These are phyloP conservation scores for Nephila pilipes DNA, from an alignment of 1,140 invertebrate genomes.

Conservation along the genomic window DNA sequence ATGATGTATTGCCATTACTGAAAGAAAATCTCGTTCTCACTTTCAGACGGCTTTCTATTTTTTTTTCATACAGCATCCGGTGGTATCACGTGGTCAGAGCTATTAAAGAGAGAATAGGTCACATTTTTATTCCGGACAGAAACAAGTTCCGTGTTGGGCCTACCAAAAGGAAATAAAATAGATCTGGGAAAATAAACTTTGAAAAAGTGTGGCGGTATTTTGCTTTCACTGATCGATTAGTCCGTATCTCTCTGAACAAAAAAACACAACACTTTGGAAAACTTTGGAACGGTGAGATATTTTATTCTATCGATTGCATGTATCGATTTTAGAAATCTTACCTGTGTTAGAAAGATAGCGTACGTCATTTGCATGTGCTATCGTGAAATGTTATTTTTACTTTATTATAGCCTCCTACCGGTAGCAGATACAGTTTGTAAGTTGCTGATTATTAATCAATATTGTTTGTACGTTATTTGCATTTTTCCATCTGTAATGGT, in stretches of 20 bases:
- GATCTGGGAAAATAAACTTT: conserved; percentile 38
- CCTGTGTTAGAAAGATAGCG: too few species aligned
- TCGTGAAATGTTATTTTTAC: too few species aligned
- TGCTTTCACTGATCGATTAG: neutral
- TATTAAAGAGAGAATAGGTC: conserved; percentile 31
- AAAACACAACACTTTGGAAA: too few species aligned
- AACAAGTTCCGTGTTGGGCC: conserved; percentile 22
- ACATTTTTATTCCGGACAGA: conserved; percentile 26
- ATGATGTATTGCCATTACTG: conserved; percentile 48
- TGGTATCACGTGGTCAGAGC: conserved; percentile 4
- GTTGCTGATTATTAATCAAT: too few species aligned
- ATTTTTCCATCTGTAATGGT: too few species aligned
- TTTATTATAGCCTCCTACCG: too few species aligned
- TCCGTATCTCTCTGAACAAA: neutral
- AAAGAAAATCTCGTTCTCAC: conserved; percentile 39
- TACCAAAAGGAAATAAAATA: conserved; percentile 23
- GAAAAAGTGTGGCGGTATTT: neutral
- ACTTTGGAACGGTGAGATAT: too few species aligned
- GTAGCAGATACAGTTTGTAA: too few species aligned
- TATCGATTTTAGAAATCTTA: too few species aligned
- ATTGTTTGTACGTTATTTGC: too few species aligned
- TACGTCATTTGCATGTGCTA: too few species aligned
- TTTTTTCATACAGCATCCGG: neutral
- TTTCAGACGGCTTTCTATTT: conserved; percentile 19
- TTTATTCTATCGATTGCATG: too few species aligned